phyloP scores from a whole-genome alignment of 2,797 vertebrate species.

The Florisuga fusca region DNA sequence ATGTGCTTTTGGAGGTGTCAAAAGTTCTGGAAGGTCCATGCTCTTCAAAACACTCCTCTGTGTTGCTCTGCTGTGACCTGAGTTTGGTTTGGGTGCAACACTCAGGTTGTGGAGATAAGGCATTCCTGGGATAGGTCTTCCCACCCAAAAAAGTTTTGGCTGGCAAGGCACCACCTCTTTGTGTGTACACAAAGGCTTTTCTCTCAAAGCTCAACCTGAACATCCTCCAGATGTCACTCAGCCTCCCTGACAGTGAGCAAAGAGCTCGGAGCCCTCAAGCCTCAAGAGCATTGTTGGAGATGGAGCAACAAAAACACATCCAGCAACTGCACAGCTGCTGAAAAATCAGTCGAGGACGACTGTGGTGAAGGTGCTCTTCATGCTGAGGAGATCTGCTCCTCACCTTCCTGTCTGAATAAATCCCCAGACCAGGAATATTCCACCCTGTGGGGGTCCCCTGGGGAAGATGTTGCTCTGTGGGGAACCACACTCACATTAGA shows the following conservation, averaged over 20 bases:
- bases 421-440: neutral
- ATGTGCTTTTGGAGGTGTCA: neutral
- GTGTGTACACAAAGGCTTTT: accelerated
- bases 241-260: neutral
- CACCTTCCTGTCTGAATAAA: neutral
- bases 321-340: neutral
- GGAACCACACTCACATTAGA: neutral
- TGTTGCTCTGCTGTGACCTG: neutral
- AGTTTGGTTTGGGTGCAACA: neutral
- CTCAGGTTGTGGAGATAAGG: neutral
- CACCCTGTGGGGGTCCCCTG: neutral
- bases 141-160: neutral
- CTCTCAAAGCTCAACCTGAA: neutral
- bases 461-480: neutral
- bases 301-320: neutral
- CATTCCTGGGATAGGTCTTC: neutral
- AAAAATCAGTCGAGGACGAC: neutral
- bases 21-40: neutral
- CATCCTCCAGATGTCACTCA: neutral
- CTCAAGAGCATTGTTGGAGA: accelerated
- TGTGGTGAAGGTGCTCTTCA: neutral
- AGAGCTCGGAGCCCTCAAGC: neutral
- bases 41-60: neutral
- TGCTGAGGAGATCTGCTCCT: neutral
- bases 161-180: neutral